Percentiles rank a stretch among this genome's conserved stretches.
phyloP scores from a whole-genome alignment of 2,888 invertebrate genomes.

The Penaeus monodon region DNA sequence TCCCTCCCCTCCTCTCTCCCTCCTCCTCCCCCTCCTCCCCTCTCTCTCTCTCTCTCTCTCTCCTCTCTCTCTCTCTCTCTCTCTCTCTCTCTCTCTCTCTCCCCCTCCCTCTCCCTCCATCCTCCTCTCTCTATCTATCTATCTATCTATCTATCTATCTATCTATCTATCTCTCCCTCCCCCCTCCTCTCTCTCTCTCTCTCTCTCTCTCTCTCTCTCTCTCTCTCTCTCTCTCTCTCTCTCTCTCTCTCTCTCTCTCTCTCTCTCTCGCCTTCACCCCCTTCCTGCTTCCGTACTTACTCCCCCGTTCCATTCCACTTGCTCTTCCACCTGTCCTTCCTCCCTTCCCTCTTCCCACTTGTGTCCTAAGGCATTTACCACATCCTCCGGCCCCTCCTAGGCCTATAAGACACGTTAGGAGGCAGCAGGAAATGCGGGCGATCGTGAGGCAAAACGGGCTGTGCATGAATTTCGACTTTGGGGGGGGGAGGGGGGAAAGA shows the following conservation, averaged over 20 bases:
- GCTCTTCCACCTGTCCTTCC: too few relatives aligned
- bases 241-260: neutral
- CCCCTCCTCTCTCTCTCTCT: neutral
- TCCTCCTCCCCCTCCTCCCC: neutral
- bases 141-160: neutral
- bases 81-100: constrained; percentile 3
- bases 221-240: neutral
- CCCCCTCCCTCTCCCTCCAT: too few relatives aligned
- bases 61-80: neutral
- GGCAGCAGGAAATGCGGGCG: too few relatives aligned
- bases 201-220: neutral
- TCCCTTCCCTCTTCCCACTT: too few relatives aligned
- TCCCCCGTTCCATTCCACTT: too few relatives aligned
- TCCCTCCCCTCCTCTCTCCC: neutral
- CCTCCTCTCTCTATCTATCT: neutral
- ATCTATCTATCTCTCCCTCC: neutral
- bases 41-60: constrained; percentile 5
- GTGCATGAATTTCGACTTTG: too few relatives aligned
- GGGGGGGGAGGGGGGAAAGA: too few relatives aligned
- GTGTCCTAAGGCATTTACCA: too few relatives aligned
- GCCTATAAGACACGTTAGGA: too few relatives aligned
- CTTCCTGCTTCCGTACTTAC: too few relatives aligned
- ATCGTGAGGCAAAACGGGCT: too few relatives aligned
- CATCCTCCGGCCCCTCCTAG: too few relatives aligned
- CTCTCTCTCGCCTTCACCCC: neutral